A percentile compares a stretch with the other conserved stretches of the same genome.
phyloP scores from a whole-genome alignment of 1,140 invertebrate genomes.

The Bombus consobrinus region DNA sequence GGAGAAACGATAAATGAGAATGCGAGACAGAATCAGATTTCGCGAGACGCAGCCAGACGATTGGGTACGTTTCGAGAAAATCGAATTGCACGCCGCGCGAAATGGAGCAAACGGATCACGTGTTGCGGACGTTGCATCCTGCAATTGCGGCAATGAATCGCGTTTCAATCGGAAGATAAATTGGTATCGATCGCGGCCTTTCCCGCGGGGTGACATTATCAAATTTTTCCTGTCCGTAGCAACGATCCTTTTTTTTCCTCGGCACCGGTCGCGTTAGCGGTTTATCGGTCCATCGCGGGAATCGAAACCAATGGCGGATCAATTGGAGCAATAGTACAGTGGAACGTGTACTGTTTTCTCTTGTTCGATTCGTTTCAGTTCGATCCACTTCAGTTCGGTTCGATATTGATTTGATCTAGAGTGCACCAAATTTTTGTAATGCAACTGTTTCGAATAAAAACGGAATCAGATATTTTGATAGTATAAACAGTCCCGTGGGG shows the following conservation, averaged over 20 bases:
- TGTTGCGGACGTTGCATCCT: constrained; percentile 1
- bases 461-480: neutral
- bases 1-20: too few species aligned
- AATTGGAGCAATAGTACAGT: neutral
- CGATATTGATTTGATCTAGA: neutral
- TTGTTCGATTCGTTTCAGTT: neutral
- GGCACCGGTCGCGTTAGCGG: neutral
- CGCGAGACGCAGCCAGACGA: neutral
- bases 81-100: neutral
- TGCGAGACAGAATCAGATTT: neutral
- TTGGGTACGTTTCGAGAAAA: constrained; percentile 15
- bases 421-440: neutral
- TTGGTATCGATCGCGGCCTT: constrained; percentile 16
- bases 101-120: constrained; percentile 28
- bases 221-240: neutral
- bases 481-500: neutral
- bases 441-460: neutral
- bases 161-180: constrained; percentile 30
- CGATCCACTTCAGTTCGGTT: neutral
- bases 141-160: constrained; percentile 29
- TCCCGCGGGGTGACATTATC: constrained; percentile 15
- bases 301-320: neutral
- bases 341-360: too few species aligned
- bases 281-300: neutral
- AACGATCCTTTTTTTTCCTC: neutral